These are phyloP conservation scores for Cephus pygmeus DNA, from an alignment of 2,888 invertebrate species.

Conservation along the genomic window DNA sequence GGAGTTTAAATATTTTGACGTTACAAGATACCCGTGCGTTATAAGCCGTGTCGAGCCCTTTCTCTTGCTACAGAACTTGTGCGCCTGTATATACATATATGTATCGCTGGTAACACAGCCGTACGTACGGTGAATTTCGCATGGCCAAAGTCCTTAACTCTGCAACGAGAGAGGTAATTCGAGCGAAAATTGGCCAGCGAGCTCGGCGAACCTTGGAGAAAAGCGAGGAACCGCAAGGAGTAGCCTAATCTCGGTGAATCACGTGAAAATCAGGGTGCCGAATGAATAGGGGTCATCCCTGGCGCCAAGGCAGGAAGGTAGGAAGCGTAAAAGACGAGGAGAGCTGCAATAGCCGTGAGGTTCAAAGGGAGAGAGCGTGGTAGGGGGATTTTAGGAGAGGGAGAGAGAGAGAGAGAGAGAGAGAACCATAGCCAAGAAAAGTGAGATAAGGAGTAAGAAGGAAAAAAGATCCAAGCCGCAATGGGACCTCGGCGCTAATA, in stretches of 20 bases:
- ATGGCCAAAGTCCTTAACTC: background rate
- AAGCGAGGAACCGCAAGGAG: background rate
- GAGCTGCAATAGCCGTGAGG: background rate
- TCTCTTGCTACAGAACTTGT: background rate
- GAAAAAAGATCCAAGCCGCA: constrained; percentile 18
- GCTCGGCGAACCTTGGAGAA: background rate
- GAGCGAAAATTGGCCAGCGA: background rate
- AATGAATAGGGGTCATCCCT: background rate
- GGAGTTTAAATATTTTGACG: background rate
- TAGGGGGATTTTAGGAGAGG: background rate
- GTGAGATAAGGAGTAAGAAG: constrained; percentile 5
- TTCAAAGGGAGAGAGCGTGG: background rate
- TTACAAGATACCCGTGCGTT: background rate
- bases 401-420: constrained; percentile 12
- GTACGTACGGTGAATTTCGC: background rate
- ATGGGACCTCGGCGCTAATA: constrained; percentile 33
- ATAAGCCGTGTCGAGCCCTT: background rate
- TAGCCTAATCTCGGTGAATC: background rate
- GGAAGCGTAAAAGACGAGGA: background rate
- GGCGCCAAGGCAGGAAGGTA: background rate
- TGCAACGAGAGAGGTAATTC: background rate
- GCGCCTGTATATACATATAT: too few relatives aligned
- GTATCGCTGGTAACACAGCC: background rate
- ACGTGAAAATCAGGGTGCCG: background rate
- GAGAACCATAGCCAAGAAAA: background rate